These are phyloP conservation scores for Pseudachorutes palmiensis DNA, from an alignment of 1,140 invertebrate species.

Conservation along the genomic window DNA sequence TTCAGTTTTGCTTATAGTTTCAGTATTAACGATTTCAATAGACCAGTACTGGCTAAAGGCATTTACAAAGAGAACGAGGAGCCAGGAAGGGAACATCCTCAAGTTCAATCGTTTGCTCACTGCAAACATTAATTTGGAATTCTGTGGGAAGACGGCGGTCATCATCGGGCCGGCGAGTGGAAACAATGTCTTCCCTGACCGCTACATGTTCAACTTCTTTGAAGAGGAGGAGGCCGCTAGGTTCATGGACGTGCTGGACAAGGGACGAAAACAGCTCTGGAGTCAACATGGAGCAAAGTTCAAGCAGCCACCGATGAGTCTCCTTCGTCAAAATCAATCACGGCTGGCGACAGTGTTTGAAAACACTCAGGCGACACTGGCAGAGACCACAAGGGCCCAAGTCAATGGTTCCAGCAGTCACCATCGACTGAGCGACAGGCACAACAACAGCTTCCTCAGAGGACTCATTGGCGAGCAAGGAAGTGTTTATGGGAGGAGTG, in stretches of 20 bases:
- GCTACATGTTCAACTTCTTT: slow-evolving; percentile 2
- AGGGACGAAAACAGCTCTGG: background rate
- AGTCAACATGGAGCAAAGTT: too few species aligned
- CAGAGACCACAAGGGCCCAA: too few species aligned
- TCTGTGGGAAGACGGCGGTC: background rate
- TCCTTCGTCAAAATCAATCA: too few species aligned
- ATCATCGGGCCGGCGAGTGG: background rate
- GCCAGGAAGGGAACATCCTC: background rate
- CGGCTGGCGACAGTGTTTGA: too few species aligned
- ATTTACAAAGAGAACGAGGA: background rate
- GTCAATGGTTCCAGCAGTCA: too few species aligned
- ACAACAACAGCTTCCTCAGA: too few species aligned
- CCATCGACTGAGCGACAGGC: too few species aligned
- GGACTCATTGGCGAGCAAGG: too few species aligned
- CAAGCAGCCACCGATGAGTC: too few species aligned
- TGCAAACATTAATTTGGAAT: background rate
- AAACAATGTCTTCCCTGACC: background rate
- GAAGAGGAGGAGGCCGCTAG: background rate
- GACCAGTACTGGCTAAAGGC: slow-evolving; percentile 11
- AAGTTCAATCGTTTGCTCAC: slow-evolving; percentile 14
- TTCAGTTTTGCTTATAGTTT: background rate
- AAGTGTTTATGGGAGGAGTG: background rate
- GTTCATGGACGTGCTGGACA: background rate
- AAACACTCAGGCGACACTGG: too few species aligned
- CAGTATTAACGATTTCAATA: background rate